phyloP scores from a whole-genome alignment of 2,113 vertebrate genomes.

The Dolichallabes microphthalmus region DNA sequence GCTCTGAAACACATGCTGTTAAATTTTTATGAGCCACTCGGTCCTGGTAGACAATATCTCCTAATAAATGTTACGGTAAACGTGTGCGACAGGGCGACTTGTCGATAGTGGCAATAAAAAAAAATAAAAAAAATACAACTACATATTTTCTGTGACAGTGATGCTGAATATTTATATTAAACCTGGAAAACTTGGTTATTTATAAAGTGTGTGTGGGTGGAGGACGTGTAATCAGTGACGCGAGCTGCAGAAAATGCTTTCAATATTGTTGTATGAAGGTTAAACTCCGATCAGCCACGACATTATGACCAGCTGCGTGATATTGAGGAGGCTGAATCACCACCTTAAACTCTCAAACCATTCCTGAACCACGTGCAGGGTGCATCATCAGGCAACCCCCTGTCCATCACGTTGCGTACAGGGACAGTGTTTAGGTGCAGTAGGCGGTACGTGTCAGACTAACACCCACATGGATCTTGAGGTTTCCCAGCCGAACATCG shows the following conservation, averaged over 20 bases:
- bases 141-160: not conserved
- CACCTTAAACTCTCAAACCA: no score
- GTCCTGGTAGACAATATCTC: not conserved
- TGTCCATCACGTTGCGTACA: no score
- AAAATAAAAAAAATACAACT: not conserved
- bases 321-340: no score
- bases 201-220: not conserved
- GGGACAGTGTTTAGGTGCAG: no score
- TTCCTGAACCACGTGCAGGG: no score
- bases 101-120: not conserved
- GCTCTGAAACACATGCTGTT: not conserved
- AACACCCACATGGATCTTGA: no score
- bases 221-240: not conserved
- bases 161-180: not conserved
- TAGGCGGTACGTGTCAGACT: no score
- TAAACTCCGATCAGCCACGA: no score
- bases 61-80: slow-evolving; percentile 2
- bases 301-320: no score
- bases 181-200: not conserved
- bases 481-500: no score
- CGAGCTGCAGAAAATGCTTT: not conserved
- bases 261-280: not conserved
- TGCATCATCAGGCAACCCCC: no score
- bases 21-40: not conserved
- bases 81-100: not conserved